Conservation (phyloP, 2,888 invertebrate genomes). For the Megamerina dolium region DNA sequence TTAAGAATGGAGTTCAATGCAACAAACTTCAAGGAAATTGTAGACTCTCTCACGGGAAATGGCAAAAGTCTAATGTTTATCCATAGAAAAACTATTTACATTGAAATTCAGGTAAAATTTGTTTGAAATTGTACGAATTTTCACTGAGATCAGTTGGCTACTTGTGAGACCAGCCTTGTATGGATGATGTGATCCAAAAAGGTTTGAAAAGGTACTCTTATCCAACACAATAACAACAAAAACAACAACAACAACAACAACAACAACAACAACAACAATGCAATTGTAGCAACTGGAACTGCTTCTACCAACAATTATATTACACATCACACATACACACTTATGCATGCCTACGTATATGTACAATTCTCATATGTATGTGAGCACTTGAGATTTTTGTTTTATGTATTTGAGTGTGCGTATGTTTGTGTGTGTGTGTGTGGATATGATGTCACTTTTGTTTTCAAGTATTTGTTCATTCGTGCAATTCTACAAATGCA, state of each 20-base stretch:
- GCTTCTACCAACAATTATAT: constrained; percentile 7
- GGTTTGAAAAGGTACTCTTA: too few species aligned
- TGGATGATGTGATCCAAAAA: too few species aligned
- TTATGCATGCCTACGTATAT: neutral
- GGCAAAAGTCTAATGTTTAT: too few species aligned
- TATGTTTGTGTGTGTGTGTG: constrained; percentile 7
- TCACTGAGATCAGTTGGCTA: too few species aligned
- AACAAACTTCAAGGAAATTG: too few species aligned
- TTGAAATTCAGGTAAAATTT: too few species aligned
- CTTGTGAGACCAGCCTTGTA: too few species aligned
- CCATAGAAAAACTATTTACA: too few species aligned
- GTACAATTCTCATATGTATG: constrained; percentile 1
- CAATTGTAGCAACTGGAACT: constrained; percentile 28
- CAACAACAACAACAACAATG: constrained; percentile 6
- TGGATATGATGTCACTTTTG: constrained; percentile 19
- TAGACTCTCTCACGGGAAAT: too few species aligned
- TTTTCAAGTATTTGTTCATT: constrained; percentile 19
- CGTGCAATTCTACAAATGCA: constrained; percentile 5
- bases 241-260: neutral
- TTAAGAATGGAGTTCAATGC: too few species aligned
- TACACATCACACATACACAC: constrained; percentile 1
- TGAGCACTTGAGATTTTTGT: neutral
- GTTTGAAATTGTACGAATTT: too few species aligned
- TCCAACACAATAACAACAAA: constrained; percentile 1
- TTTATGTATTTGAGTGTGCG: neutral